A percentile compares a stretch with the other conserved stretches of the same genome.
These are phyloP conservation scores for Orgyia antiqua DNA, from an alignment of 2,888 invertebrate species.

Conservation along the genomic window DNA sequence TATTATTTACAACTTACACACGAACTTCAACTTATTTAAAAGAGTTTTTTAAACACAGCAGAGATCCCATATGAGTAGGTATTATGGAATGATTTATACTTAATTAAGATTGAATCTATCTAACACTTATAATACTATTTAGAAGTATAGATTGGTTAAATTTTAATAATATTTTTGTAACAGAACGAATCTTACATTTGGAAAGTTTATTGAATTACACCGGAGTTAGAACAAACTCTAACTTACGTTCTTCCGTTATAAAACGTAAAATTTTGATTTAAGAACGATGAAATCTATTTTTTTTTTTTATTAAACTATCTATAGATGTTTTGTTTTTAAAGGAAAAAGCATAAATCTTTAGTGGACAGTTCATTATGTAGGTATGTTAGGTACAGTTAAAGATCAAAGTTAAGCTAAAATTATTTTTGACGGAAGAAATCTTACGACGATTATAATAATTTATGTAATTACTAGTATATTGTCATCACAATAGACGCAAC, in stretches of 20 bases:
- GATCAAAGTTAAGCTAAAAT: no score
- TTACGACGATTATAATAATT: conserved; percentile 18
- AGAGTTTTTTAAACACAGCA: conserved; percentile 71
- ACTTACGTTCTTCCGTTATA: no score
- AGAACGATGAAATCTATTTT: no score
- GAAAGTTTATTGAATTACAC: no score
- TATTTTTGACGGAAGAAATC: conserved; percentile 10
- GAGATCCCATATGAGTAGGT: conserved; percentile 75
- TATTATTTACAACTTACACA: conserved; percentile 52
- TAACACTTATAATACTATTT: conserved; percentile 54
- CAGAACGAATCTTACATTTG: no score
- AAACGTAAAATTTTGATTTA: no score
- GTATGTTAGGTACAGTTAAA: no score
- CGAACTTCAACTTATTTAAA: conserved; percentile 62
- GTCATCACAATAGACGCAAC: conserved; percentile 45
- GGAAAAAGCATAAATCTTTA: no score
- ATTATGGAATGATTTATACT: conserved; percentile 73
- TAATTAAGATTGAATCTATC: conserved; percentile 70
- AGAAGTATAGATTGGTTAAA: conserved; percentile 46
- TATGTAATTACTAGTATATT: conserved; percentile 44
- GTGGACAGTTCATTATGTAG: no score
- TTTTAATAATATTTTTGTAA: conserved; percentile 35
- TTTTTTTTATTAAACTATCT: no score
- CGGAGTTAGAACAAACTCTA: no score
- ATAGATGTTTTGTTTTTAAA: no score